Percentiles rank a stretch among this genome's conserved stretches.
These are phyloP conservation scores for Prionailurus bengalensis DNA, from an alignment of 2,113 vertebrate species.

Conservation along the genomic window DNA sequence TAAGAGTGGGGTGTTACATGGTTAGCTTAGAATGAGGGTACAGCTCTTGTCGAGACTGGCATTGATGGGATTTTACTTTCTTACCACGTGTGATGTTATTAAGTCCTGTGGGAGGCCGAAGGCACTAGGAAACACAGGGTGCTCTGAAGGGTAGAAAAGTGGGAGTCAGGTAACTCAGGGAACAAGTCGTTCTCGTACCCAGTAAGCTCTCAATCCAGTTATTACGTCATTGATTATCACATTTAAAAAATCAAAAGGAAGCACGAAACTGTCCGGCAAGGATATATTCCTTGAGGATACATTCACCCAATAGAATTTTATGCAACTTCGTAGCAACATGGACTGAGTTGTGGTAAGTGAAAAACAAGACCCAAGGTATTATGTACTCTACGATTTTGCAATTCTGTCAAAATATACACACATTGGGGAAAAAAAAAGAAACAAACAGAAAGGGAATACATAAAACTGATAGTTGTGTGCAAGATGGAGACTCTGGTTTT, in stretches of 20 bases:
- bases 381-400: neutral
- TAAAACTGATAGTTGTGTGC: neutral
- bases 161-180: neutral
- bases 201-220: neutral
- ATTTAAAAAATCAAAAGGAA: slow-evolving; percentile 7
- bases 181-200: neutral
- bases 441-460: neutral
- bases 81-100: neutral
- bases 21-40: neutral
- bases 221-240: neutral
- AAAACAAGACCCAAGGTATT: neutral
- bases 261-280: neutral
- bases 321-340: neutral
- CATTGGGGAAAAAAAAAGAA: neutral
- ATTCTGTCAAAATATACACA: neutral
- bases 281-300: neutral
- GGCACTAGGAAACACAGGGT: neutral
- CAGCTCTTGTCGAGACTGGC: neutral
- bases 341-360: neutral
- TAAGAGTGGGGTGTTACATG: neutral
- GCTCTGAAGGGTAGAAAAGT: neutral
- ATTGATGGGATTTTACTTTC: neutral
- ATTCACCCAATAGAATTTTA: neutral
- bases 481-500: neutral
- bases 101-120: neutral